phyloP scores from a whole-genome alignment of 2,797 vertebrate species.

The Tangara arthus region DNA sequence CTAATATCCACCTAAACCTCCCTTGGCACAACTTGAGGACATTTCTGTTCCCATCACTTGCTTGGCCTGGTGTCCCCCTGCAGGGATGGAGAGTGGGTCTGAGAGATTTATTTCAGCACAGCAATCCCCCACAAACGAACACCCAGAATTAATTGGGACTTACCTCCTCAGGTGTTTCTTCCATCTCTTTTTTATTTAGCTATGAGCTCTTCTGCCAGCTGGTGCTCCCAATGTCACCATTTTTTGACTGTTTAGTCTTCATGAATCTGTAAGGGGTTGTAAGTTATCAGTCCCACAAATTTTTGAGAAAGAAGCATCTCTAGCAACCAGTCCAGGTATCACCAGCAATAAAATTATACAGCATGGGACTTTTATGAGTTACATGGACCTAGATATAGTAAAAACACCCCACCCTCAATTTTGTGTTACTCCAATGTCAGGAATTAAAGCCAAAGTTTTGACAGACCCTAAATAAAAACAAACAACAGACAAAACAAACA shows the following conservation, averaged over 20 bases:
- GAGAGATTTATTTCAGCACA: neutral
- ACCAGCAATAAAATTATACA: neutral
- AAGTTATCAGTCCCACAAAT: neutral
- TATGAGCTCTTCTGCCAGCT: neutral
- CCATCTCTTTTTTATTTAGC: neutral
- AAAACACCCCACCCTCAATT: neutral
- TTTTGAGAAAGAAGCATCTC: neutral
- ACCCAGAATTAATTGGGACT: neutral
- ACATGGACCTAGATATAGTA: neutral
- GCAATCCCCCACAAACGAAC: rapidly evolving
- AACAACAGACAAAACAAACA: neutral
- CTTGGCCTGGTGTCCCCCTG: neutral
- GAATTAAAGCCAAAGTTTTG: conserved; percentile 13
- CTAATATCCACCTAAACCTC: neutral
- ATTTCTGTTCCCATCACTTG: neutral
- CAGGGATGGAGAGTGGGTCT: neutral
- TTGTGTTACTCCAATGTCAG: neutral
- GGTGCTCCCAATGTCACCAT: neutral
- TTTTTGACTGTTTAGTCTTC: neutral
- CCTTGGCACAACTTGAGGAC: neutral
- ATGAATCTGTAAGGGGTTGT: neutral
- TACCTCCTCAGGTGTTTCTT: neutral
- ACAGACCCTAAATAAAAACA: conserved; percentile 7
- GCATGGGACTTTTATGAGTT: neutral
- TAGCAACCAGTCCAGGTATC: neutral